Conservation (phyloP, 2,113 vertebrate genomes). For the Dissostichus mawsoni region DNA sequence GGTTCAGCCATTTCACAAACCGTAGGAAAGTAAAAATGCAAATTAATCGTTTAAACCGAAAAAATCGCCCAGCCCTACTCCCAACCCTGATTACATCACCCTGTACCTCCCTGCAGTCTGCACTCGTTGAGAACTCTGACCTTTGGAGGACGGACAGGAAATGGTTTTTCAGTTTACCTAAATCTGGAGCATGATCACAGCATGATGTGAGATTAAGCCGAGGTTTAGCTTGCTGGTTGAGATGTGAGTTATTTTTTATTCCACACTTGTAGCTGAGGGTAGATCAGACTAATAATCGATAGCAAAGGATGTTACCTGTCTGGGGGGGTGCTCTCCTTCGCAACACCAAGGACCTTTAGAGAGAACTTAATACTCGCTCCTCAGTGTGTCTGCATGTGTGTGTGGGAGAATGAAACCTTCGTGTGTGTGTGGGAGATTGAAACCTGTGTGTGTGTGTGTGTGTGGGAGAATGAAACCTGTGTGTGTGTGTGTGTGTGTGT, state of each 20-base stretch:
- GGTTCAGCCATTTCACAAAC: no score
- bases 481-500: conserved; percentile 29
- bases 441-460: conserved; percentile 2
- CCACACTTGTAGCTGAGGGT: background rate
- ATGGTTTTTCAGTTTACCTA: background rate
- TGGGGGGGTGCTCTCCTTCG: conserved; percentile 18
- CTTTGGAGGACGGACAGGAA: background rate
- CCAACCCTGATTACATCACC: no score
- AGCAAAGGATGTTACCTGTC: conserved; percentile 26
- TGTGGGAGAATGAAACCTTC: no score
- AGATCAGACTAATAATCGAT: conserved; percentile 35
- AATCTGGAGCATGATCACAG: background rate
- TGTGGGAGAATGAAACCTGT: background rate
- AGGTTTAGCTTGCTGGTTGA: background rate
- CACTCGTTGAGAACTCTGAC: background rate
- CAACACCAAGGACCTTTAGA: conserved; percentile 35
- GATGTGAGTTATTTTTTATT: conserved; percentile 13
- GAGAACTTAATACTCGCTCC: conserved; percentile 36
- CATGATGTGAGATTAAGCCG: background rate
- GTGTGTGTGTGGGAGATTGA: background rate
- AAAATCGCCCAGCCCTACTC: no score
- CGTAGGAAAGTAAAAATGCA: no score
- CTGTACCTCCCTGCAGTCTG: background rate
- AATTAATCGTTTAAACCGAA: no score
- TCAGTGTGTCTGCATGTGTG: conserved; percentile 4